Evolutionary conservation across 2,888 invertebrate species (phyloP), one percentile per base, ranked within the genome.

Genomic region (Epistrophe grossulariae): DNA sequence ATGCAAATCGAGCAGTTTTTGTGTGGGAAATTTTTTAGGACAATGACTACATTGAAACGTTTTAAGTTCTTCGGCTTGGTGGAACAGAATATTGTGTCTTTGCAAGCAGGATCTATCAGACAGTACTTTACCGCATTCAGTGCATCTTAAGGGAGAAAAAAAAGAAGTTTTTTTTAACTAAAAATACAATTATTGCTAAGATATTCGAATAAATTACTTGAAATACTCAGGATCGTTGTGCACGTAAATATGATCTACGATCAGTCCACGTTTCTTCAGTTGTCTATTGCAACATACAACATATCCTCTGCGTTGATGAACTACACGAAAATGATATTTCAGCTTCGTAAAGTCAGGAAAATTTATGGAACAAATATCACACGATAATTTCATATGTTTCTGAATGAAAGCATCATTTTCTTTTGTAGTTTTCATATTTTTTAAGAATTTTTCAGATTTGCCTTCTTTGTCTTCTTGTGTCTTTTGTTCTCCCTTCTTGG

Each of bases 171-270:
- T 8, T 40, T 7, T 15, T 8, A 19, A 17, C 5, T 2, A 31
- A 17, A 8, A 43, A 45, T 24, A 11, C 8, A 70, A n/a, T n/a
- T n/a, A 8, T 11, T 31, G 1, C 4, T 28, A 4, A 40, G 8
- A 9, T 0, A 13, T 28, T 6, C 13, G 2, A 35, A 17, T 13
- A 2, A 48, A 66, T 74, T 88, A 90, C 89, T 89, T 89, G 50
- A 89, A 90, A 66, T 89, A 82, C 15, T 89, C 89, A 7, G 90
- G 89, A 82, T 90, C 89, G 17, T 88, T 77, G 72, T 90, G 90
- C 10, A 80, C 79, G 11, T 88, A 84, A 0, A 90, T 89, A 62
- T 90, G 90, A 59, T 90, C 90, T 7, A 90, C 82, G 17, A 90
- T 83, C 6, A 88, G 62, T 1, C 88, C 83, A 9, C 89, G 78